Evolutionary conservation across 2,888 invertebrate species (phyloP), one percentile per base, ranked within the genome.

Genomic region (Eueremaeus valkanovi): DNA sequence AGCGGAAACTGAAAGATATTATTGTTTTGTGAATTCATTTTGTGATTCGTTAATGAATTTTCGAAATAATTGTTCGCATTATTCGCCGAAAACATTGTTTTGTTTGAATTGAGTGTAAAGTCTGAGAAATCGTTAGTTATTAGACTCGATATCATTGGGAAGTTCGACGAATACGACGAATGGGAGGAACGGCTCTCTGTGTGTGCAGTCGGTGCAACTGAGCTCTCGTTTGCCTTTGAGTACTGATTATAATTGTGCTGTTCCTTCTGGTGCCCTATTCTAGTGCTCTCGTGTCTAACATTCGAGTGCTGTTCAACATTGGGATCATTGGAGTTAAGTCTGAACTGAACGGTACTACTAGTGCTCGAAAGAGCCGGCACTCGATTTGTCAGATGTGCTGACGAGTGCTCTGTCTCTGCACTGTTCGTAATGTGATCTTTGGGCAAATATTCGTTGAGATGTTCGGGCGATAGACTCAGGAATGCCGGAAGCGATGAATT

Each of bases 391-490:
- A n/a, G n/a, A n/a, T 24, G 11, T 66, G 36, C 21, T 29, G 31
- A 33, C 8, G 66, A 66, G 24, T 16, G 29, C 16, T 31, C 29
- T 21, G 31, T 66, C 11, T 66, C 36, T 40, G 66, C 1, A 16
- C 18, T 6, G 24, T 66, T 66, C 0, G 36, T 40, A 45, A 51
- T 49, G 13, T 27, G 45, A n/a, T 72, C 72, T 73, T 73, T 73
- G 0, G 63, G 42, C 11, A 73, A 42, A 24, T 61, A 73, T 24
- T 73, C 73, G 29, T 40, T 73, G 24, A 73, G 61, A 42, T 73
- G 73, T 33, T 73, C 73, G 16, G 73, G 73, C 33, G 73, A 73
- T 27, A 73, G n/a, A 73, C 73, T 73, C 8, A 73, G 45, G 31
- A 73, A 73, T n/a, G 73, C 58, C 61, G 73, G 63, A 11, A 73